A percentile compares a stretch with the other conserved stretches of the same genome.
phyloP scores from a whole-genome alignment of 2,888 invertebrate species.

The Pharmacophagus antenor region DNA sequence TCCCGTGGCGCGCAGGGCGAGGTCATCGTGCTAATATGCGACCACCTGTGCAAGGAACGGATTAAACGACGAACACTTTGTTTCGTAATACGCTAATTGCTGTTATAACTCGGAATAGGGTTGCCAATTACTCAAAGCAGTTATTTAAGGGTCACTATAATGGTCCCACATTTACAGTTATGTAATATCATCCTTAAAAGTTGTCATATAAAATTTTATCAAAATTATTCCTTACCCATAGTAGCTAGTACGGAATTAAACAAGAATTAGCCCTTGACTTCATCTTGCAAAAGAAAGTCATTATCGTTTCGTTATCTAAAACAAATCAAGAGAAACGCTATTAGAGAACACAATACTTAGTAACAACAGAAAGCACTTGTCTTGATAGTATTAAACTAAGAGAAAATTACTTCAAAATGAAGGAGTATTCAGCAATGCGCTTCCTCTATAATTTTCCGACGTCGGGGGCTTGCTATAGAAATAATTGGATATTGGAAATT shows the following conservation, averaged over 20 bases:
- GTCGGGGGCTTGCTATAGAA: constrained; percentile 26
- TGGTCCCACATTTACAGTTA: not conserved
- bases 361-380: constrained; percentile 20
- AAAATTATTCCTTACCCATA: too few species aligned
- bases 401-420: constrained; percentile 31
- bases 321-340: not conserved
- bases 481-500: constrained; percentile 32
- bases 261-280: too few species aligned
- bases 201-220: too few species aligned
- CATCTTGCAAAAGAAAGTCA: too few species aligned
- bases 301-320: too few species aligned
- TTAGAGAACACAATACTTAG: constrained; percentile 13
- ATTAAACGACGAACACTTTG: constrained; percentile 33
- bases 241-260: too few species aligned
- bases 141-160: not conserved
- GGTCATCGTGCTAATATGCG: constrained; percentile 61
- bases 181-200: too few species aligned
- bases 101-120: constrained; percentile 8
- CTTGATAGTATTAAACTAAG: constrained; percentile 24
- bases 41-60: constrained; percentile 48
- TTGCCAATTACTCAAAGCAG: not conserved
- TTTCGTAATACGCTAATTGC: constrained; percentile 35
- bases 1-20: constrained; percentile 50
- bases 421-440: constrained; percentile 26
- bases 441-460: constrained; percentile 31